Percentiles rank a stretch among this genome's conserved stretches.
phyloP scores from a whole-genome alignment of 2,113 vertebrate species.

The Galemys pyrenaicus region DNA sequence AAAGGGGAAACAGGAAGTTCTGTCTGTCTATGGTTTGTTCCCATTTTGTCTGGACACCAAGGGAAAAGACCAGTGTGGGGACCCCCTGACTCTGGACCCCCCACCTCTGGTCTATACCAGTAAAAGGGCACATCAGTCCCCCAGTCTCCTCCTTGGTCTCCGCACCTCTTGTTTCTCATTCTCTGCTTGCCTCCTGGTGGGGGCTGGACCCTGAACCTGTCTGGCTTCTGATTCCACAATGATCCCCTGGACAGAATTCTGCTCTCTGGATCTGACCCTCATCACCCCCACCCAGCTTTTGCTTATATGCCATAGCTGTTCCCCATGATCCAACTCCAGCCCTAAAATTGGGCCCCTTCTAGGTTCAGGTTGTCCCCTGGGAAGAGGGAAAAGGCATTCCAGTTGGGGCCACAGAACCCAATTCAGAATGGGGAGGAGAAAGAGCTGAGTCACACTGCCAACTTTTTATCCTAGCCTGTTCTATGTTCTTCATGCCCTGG shows the following conservation, averaged over 20 bases:
- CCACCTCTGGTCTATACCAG: neutral
- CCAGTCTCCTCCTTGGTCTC: accelerated
- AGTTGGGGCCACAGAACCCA: neutral
- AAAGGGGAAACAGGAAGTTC: neutral
- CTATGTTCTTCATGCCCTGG: neutral
- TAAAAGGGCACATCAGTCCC: too few species aligned
- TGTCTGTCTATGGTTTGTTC: neutral
- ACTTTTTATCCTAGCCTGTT: neutral
- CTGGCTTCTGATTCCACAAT: neutral
- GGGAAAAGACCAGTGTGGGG: neutral
- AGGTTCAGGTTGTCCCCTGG: neutral
- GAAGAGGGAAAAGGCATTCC: neutral
- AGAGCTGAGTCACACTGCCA: neutral
- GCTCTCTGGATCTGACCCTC: neutral
- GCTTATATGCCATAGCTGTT: neutral
- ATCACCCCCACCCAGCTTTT: neutral
- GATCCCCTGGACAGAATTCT: neutral
- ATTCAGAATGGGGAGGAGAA: neutral
- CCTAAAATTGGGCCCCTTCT: neutral
- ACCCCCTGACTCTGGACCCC: neutral
- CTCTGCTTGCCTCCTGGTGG: neutral
- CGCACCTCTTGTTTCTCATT: neutral
- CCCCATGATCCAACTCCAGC: neutral
- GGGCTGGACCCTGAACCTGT: neutral
- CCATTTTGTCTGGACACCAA: neutral